phyloP scores from a whole-genome alignment of 2,797 vertebrate species.

The Eulemur rubriventer region DNA sequence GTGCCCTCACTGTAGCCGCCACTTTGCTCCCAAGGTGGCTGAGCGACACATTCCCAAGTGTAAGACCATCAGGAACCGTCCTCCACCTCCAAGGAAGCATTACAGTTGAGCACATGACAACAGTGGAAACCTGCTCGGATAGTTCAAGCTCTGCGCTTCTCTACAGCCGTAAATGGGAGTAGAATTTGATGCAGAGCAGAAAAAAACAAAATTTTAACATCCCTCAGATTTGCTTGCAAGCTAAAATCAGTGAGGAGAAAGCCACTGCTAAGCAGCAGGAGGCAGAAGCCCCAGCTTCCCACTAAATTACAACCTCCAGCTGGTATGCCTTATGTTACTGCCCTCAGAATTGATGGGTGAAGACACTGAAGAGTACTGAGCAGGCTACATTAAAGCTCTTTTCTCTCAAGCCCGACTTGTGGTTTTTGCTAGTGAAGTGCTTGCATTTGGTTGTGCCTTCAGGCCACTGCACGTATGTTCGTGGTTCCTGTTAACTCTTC shows the following conservation, averaged over 20 bases:
- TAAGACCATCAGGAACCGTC: slow-evolving; percentile 86
- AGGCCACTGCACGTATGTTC: not conserved
- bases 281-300: not conserved
- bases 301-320: not conserved
- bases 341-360: not conserved
- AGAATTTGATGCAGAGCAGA: not conserved
- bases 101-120: not conserved
- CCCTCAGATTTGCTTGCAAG: slow-evolving; percentile 11
- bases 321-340: not conserved
- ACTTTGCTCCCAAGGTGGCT: slow-evolving; percentile 86
- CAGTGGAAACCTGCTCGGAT: not conserved
- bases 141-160: not conserved
- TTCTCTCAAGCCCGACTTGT: not conserved
- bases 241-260: not conserved
- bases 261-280: not conserved
- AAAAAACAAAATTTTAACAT: not conserved
- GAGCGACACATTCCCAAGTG: slow-evolving; percentile 89
- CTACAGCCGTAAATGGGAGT: not conserved
- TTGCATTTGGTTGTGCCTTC: not conserved
- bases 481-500: slow-evolving; percentile 22
- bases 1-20: slow-evolving; percentile 87
- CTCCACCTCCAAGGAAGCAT: slow-evolving; percentile 77
- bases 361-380: not conserved
- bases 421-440: slow-evolving; percentile 11
- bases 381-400: slow-evolving; percentile 54